Base-by-base conservation (phyloP, 1,140 invertebrate species). In the Aporrectodea caliginosa region DNA sequence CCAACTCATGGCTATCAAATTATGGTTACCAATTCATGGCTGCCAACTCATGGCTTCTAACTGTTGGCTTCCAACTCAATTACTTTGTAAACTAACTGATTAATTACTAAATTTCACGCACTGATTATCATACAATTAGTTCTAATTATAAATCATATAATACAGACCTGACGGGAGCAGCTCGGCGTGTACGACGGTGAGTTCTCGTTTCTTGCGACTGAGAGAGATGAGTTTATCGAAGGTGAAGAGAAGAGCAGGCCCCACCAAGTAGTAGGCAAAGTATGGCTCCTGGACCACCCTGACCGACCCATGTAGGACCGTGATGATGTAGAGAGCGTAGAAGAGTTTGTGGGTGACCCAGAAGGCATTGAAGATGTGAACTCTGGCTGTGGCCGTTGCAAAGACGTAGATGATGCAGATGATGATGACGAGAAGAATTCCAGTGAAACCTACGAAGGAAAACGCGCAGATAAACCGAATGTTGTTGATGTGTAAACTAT, bases 361-460 rank as follows among this genome's bases (percentile, higher is more conserved):
- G 89, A 99, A 99, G 12, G 85, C 83, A 78, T 83, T 85, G 82
- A 87, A 87, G 73, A 88, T 87, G 88, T 95, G 98, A 78, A 95
- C 95, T 1, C 98, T 90, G 34, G 99, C 95, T 1, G 92, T 93
- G 0, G 97, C 95, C 87, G 98, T 96, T 0, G 98, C 96, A 87
- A 99, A 99, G 0, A 98, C 93, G 85, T 98, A 98, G 78, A 99
- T 98, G 70, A 98, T 94, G 83, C 93, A 94, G 92, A 99, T 96
- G 30, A 98, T 92, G 68, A 96, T 90, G 84, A 98, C 98, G 0
- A 99, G 89, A 0, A 96, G 83, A 0, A 99, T 94, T n/a, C 98
- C 98, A 0, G 96, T 98, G 14, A 98, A 87, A 79, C 96, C 95
- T 94, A 88, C 1, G 91, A 90, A 34, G 43, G 22, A 22, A 58